phyloP scores from a whole-genome alignment of 2,113 vertebrate genomes.

The Xiphophorus hellerii region DNA sequence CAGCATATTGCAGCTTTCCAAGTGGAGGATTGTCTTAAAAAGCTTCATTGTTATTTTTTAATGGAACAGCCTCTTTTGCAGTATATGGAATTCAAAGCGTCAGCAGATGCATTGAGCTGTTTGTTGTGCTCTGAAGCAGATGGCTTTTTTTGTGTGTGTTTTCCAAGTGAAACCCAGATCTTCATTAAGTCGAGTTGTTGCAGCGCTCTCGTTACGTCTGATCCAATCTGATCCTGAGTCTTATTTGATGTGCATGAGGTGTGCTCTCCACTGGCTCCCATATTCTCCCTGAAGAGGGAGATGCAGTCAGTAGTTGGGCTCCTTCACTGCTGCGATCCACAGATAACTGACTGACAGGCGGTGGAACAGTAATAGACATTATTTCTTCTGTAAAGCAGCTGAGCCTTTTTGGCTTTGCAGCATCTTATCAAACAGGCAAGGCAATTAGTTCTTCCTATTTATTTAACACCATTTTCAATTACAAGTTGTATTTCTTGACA shows the following conservation, averaged over 20 bases:
- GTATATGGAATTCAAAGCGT: conserved; percentile 11
- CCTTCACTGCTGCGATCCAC: conserved; percentile 18
- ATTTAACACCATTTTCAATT: conserved; percentile 60
- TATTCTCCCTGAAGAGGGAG: conserved; percentile 53
- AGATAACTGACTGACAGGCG: conserved; percentile 46
- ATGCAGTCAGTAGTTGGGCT: conserved; percentile 41
- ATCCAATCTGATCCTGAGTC: conserved; percentile 54
- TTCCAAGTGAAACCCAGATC: conserved; percentile 45
- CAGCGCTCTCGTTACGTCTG: conserved; percentile 63
- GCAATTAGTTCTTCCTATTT: conserved; percentile 54
- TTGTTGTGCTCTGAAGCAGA: conserved; percentile 50
- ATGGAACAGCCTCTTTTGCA: conserved; percentile 19
- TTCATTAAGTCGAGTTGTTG: conserved; percentile 63
- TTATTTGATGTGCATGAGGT: conserved; percentile 64
- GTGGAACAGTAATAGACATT: conserved; percentile 54
- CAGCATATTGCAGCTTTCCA: conserved; percentile 35
- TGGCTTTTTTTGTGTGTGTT: conserved; percentile 28
- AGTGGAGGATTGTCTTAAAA: conserved; percentile 4
- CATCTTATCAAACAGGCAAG: conserved; percentile 42
- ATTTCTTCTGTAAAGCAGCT: conserved; percentile 31
- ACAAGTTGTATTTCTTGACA: conserved; percentile 33
- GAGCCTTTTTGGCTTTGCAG: conserved; percentile 43
- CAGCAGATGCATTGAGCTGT: conserved; percentile 26
- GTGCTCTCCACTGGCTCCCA: conserved; percentile 42
- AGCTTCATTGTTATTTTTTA: conserved; percentile 39